Evolutionary conservation across 2,888 invertebrate species (phyloP), one percentile per base, ranked within the genome.

Genomic region (Parapristionchus giblindavisi): DNA sequence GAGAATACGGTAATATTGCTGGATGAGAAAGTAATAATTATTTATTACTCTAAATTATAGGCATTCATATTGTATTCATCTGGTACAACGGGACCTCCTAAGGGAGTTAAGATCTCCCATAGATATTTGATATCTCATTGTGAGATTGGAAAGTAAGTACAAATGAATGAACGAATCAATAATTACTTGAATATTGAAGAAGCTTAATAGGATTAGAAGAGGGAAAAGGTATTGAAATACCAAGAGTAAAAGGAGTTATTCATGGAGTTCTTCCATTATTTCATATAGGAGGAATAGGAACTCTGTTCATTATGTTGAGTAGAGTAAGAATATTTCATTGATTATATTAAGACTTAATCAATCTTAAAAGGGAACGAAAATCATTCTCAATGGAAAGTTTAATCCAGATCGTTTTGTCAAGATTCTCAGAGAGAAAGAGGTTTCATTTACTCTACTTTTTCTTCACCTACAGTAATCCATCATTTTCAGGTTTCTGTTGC

Each of bases 201-300:
- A n/a, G n/a, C n/a, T n/a, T n/a, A n/a, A n/a, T n/a, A n/a, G n/a
- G n/a, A n/a, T n/a, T n/a, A n/a, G n/a, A n/a, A n/a, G n/a, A n/a
- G n/a, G n/a, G n/a, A n/a, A n/a, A n/a, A n/a, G n/a, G 63, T 17
- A 65, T 65, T 40, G 75, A 70, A 4, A 56, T 61, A 17, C 61
- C 78, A 1, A 40, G 43, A 4, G 54, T 63, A 6, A 48, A 76
- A 0, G 83, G 80, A 74, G 56, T 72, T 40, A 78, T 80, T 52
- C 80, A 79, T 60, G 84, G 85, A 56, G 79, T 83, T 34, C 77
- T 85, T 40, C 85, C 85, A 21, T 84, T 79, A 43, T 85, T 84
- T 68, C 85, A 85, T 75, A 83, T 83, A 8, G 85, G 85, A 27
- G 85, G 85, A 21, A 75, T 85, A 3, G 71, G 84, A 58, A 84